Evolutionary conservation across 2,888 invertebrate species (phyloP), one percentile per base, ranked within the genome.

Genomic region (Himalopsyche tibetana): DNA sequence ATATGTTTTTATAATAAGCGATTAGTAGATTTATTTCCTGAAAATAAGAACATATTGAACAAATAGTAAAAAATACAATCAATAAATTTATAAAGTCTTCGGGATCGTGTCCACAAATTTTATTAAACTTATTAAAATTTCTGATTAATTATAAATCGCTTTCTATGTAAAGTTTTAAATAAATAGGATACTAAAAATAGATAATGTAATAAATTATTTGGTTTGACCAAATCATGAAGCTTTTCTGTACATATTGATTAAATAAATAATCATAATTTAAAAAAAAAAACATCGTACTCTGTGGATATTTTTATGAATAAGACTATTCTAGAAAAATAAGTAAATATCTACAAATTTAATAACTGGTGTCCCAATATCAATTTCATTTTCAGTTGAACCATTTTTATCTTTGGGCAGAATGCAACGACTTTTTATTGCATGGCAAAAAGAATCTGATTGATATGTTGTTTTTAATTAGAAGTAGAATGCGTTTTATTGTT

Each of bases 151-250:
- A 74, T 74, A 74, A 74, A 74, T 12, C 74, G 80, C 80, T 80
- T 80, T 80, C 40, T 45, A 80, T 80, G 80, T 80, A 80, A 80
- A 51, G 51, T 80, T 45, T 80, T 80, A 74, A 74, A 74, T 74
- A 74, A 15, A 74, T 74, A 36, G 74, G 36, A 36, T 69, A 69
- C 12, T 80, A 45, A 19, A 80, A 42, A 80, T 42, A 42, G 45
- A 45, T 82, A 82, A 56, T 56, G 55, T 55, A 55, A 82, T 55
- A 84, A 79, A 45, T 84, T 55, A 82, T 55, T 85, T 82, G 82
- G 82, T 85, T 85, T 85, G 82, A 85, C 85, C 85, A 85, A 55
- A 82, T 85, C 19, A 40, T 56, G 15, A 85, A 42, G 85, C 85
- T 85, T 82, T 82, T 12, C 38, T 85, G 85, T 85, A 85, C 42